These are phyloP conservation scores for Petrophora chlorosata DNA, from an alignment of 2,888 invertebrate genomes.

Conservation along the genomic window DNA sequence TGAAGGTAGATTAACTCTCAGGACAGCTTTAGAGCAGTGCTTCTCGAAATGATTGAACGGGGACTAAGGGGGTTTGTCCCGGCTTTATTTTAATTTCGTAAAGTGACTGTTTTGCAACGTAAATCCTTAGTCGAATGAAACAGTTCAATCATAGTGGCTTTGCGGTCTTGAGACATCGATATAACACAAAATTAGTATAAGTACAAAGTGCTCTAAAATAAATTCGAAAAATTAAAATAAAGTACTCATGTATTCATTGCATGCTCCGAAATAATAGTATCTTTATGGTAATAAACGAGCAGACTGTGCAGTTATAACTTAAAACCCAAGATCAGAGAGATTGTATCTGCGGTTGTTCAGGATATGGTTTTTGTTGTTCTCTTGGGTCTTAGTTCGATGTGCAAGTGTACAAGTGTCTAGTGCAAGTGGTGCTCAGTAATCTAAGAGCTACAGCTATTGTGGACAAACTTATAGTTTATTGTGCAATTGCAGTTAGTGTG, in stretches of 20 bases:
- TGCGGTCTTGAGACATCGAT: constrained; percentile 51
- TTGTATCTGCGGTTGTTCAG: constrained; percentile 27
- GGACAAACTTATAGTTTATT: constrained; percentile 68
- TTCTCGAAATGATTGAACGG: constrained; percentile 81
- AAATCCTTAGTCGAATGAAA: constrained; percentile 62
- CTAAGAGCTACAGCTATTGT: constrained; percentile 72
- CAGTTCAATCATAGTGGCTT: constrained; percentile 53
- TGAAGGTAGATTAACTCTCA: constrained; percentile 62
- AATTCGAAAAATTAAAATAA: constrained; percentile 29
- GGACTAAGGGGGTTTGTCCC: constrained; percentile 75
- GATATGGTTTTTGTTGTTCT: constrained; percentile 48
- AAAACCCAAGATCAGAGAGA: constrained; percentile 51
- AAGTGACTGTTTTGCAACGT: constrained; percentile 80
- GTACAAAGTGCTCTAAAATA: constrained; percentile 40
- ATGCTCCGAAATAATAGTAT: constrained; percentile 44
- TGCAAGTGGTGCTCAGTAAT: constrained; percentile 66
- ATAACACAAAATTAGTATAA: constrained; percentile 42
- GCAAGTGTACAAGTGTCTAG: constrained; percentile 66
- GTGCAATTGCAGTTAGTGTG: constrained; percentile 71
- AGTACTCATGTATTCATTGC: constrained; percentile 44
- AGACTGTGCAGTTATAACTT: constrained; percentile 34
- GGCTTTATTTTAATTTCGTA: constrained; percentile 80
- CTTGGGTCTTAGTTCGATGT: constrained; percentile 68
- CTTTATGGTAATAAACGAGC: constrained; percentile 29
- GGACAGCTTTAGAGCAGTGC: constrained; percentile 69